phyloP scores from a whole-genome alignment of 2,113 vertebrate genomes.

The Bubo scandiacus region DNA sequence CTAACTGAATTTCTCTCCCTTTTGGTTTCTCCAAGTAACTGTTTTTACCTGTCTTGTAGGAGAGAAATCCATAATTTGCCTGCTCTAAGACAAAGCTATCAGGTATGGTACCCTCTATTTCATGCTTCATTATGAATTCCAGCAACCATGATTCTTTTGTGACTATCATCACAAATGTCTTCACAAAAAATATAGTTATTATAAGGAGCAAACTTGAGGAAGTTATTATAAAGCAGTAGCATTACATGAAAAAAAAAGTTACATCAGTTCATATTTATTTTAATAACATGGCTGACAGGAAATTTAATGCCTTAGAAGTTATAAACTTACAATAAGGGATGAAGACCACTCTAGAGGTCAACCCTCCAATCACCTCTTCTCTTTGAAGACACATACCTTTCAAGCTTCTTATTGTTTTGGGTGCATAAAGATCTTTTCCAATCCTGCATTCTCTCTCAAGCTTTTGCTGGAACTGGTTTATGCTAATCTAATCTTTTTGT shows the following conservation, averaged over 20 bases:
- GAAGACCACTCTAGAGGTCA: not conserved
- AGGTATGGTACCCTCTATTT: not conserved
- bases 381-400: not conserved
- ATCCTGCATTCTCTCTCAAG: not conserved
- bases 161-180: not conserved
- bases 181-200: not conserved
- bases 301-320: not conserved
- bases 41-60: not conserved
- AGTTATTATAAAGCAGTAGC: not conserved
- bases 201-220: not conserved
- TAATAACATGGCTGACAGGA: not conserved
- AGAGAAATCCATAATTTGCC: not conserved
- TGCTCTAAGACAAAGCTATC: not conserved
- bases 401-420: not conserved
- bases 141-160: not conserved
- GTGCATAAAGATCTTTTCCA: not conserved
- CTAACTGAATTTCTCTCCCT: not conserved
- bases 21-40: not conserved
- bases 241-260: not conserved
- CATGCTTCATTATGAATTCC: not conserved
- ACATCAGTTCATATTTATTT: not conserved
- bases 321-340: not conserved
- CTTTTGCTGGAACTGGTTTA: not conserved
- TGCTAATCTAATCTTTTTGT: not conserved
- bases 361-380: not conserved